Conservation (phyloP, 2,888 invertebrate genomes). For the Alviniconcha strummeri region DNA sequence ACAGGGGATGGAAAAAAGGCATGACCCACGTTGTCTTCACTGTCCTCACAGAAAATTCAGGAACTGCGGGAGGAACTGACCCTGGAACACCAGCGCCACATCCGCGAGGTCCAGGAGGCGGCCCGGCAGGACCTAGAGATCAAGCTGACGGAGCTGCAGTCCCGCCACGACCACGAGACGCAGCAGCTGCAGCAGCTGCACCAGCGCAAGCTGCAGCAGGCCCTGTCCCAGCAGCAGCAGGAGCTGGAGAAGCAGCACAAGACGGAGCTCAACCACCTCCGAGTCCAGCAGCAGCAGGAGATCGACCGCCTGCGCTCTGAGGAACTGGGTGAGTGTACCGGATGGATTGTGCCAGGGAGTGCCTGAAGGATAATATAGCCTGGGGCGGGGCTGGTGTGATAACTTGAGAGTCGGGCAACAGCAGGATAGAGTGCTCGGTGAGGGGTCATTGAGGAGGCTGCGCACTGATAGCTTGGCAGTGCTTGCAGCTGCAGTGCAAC, state of each 20-base stretch:
- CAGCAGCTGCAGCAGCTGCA: slow-evolving; percentile 51
- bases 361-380: no score
- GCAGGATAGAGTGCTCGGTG: no score
- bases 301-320: slow-evolving; percentile 49
- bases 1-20: no score
- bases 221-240: slow-evolving; percentile 49
- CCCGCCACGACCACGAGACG: slow-evolving; percentile 56
- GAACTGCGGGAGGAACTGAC: slow-evolving; percentile 54
- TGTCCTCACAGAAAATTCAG: slow-evolving; percentile 52
- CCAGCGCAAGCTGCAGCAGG: slow-evolving; percentile 52
- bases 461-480: no score
- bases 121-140: slow-evolving; percentile 50
- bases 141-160: slow-evolving; percentile 55
- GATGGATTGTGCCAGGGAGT: neutral
- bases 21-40: no score
- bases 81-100: slow-evolving; percentile 55
- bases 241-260: slow-evolving; percentile 56
- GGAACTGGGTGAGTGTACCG: slow-evolving; percentile 43
- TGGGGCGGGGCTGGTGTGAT: no score
- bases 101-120: slow-evolving; percentile 50
- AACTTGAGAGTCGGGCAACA: no score
- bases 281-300: slow-evolving; percentile 57
- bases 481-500: no score
- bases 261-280: slow-evolving; percentile 54
- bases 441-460: no score